Evolutionary conservation across 2,113 vertebrate genomes (phyloP), one percentile per base, ranked within the genome.

Genomic region (Chaetura pelagica): DNA sequence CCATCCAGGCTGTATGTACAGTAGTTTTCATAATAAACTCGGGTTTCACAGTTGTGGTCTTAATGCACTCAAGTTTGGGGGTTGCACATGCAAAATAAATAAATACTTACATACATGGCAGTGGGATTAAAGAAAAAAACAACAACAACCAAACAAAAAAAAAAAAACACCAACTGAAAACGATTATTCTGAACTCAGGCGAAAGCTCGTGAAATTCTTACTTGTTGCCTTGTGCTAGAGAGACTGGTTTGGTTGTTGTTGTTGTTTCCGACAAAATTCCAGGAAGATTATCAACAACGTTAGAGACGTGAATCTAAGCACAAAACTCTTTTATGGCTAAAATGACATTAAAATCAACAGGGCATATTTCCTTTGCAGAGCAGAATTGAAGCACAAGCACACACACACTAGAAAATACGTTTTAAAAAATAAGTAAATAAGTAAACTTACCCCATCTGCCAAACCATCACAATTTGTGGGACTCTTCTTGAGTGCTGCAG

Each of bases 401-500:
- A 95, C 10, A 88, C 12, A 35, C 76, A 84, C 77, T 44, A 93
- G n/a, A 92, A 97, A 97, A 94, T 52, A 95, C 44, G 69, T 87
- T 80, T 84, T 24, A 80, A 97, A 97, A 96, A 29, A 22, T 42
- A 62, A 63, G 40, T 58, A 93, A 42, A 26, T 15, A 52, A 72
- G 72, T 15, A 66, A 91, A 98, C 98, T 98, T 98, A 98, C 98
- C 98, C 96, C 42, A 92, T 97, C 96, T 97, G 97, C 93, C 92
- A 98, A 97, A 93, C 69, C 61, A 96, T 97, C 96, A 97, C 71
- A 96, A 82, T 96, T 92, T 96, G 95, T 93, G 94, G 66, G 88
- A 87, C 64, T 97, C 97, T 95, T 98, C 98, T 94, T 96, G 91
- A 95, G 64, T 52, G 82, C 75, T 88, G 95, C 58, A 96, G 87